Percentiles rank a stretch among this genome's conserved stretches.
Evolutionary conservation across 92 coral and sea anemone species (phyloP).

Genomic region (Hydrozoanthus gracilis): DNA sequence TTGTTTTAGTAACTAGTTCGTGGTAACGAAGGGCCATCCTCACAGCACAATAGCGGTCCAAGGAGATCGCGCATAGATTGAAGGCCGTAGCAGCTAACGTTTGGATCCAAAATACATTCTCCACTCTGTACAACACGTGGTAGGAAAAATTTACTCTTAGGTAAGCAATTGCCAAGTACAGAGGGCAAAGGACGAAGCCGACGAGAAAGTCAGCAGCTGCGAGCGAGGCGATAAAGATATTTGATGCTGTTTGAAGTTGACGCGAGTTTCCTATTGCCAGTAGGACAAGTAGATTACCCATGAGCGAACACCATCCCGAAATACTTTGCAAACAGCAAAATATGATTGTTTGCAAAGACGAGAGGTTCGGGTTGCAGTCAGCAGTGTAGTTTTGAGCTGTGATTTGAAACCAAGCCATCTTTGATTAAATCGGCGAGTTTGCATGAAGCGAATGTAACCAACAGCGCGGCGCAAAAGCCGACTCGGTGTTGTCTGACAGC

Average conservation of each 20-base stretch:
- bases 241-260: slow-evolving; percentile 49
- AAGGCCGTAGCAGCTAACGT: slow-evolving; percentile 4
- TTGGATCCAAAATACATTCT: slow-evolving; percentile 21
- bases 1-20: background rate
- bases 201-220: slow-evolving; percentile 57
- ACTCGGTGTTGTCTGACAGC: too few species aligned
- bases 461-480: too few species aligned
- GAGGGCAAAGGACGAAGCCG: slow-evolving; percentile 44
- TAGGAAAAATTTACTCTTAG: slow-evolving; percentile 7
- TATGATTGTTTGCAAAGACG: slow-evolving; percentile 18
- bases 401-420: background rate
- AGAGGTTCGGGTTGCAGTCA: slow-evolving; percentile 6
- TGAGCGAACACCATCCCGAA: background rate
- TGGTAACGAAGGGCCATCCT: slow-evolving; percentile 13
- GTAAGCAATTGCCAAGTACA: slow-evolving; percentile 50
- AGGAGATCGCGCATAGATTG: background rate
- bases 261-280: slow-evolving; percentile 46
- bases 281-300: slow-evolving; percentile 49
- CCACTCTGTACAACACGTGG: slow-evolving; percentile 4
- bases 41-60: slow-evolving; percentile 15
- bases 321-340: slow-evolving; percentile 20
- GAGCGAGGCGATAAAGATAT: slow-evolving; percentile 44
- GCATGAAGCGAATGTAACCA: too few species aligned
- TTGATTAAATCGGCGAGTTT: too few species aligned
- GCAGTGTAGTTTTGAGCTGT: background rate